These are phyloP conservation scores for Marcusenius ussheri DNA, from an alignment of 2,113 vertebrate species.

Conservation along the genomic window DNA sequence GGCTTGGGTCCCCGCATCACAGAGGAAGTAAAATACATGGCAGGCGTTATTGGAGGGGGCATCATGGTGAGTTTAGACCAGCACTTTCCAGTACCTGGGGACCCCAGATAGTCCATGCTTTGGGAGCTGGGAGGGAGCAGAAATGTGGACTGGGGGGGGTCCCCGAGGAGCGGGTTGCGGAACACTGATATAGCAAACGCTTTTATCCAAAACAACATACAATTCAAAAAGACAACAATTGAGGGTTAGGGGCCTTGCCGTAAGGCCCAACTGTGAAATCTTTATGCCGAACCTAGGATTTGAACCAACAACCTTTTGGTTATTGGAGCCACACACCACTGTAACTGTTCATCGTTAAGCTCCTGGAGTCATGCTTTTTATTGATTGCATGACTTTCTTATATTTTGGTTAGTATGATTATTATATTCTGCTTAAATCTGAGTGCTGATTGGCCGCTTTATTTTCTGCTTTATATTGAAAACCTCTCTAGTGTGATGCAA, in stretches of 20 bases:
- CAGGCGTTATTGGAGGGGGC: constrained; percentile 66
- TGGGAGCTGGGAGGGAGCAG: not conserved
- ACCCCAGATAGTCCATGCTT: not conserved
- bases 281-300: not conserved
- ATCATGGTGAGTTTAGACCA: constrained; percentile 55
- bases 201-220: not conserved
- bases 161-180: not conserved
- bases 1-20: constrained; percentile 38
- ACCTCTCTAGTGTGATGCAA: not conserved
- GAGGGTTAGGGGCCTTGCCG: not conserved
- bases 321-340: not conserved
- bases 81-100: not conserved
- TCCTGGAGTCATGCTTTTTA: not conserved
- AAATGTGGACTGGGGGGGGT: not conserved
- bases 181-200: not conserved
- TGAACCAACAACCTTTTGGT: not conserved
- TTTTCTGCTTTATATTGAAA: not conserved
- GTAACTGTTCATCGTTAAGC: not conserved
- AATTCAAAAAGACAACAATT: too few relatives aligned
- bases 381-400: not conserved
- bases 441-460: not conserved
- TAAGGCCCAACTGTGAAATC: not conserved
- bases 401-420: not conserved
- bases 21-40: constrained; percentile 66
- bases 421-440: not conserved